A percentile compares a stretch with the other conserved stretches of the same genome.
Conservation (phyloP, 2,888 invertebrate genomes). For the Mythimna impura region DNA sequence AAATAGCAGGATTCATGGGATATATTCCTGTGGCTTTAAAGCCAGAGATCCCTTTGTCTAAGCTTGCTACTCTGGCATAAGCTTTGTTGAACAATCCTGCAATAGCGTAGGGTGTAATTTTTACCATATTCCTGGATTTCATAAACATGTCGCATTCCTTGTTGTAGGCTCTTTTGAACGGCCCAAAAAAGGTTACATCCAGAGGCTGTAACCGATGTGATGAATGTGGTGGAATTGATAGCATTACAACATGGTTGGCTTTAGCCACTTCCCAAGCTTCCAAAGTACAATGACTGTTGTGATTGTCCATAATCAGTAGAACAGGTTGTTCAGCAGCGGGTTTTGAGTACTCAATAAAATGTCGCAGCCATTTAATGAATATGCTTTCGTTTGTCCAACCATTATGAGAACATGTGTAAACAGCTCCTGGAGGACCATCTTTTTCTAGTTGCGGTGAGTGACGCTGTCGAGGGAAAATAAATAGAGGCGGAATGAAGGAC, state of each 20-base stretch:
- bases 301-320: neutral
- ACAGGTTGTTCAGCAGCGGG: neutral
- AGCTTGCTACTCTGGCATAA: neutral
- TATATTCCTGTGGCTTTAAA: slow-evolving; percentile 1
- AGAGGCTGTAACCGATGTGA: slow-evolving; percentile 1
- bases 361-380: slow-evolving; percentile 5
- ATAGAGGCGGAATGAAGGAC: slow-evolving; percentile 2
- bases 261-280: slow-evolving; percentile 2
- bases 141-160: slow-evolving; percentile 2
- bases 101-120: slow-evolving; percentile 11
- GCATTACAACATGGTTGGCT: slow-evolving; percentile 3
- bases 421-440: slow-evolving; percentile 1
- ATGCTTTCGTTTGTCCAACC: slow-evolving; percentile 9
- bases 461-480: slow-evolving; percentile 6
- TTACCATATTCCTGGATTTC: slow-evolving; percentile 1
- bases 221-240: slow-evolving; percentile 2
- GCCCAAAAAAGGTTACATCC: neutral
- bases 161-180: neutral
- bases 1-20: slow-evolving; percentile 1
- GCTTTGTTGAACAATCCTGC: slow-evolving; percentile 15
- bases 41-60: neutral
- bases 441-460: slow-evolving; percentile 12
- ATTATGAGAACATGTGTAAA: slow-evolving; percentile 7
- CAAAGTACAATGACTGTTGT: slow-evolving; percentile 1
- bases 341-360: neutral